phyloP scores from a whole-genome alignment of 2,113 vertebrate species.

The Ginglymostoma cirratum region DNA sequence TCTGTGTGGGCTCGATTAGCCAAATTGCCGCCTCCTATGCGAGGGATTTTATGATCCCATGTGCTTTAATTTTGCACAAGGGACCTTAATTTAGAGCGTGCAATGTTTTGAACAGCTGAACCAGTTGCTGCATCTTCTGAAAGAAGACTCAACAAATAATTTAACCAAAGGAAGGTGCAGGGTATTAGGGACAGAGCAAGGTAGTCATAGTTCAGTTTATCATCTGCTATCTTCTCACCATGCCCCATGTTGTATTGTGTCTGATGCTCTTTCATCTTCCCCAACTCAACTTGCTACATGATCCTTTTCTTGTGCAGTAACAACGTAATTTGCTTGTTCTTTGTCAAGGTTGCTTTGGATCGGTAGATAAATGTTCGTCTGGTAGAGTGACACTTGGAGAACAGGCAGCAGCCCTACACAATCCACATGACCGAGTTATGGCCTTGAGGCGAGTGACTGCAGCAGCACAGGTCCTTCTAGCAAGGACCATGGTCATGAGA shows the following conservation, averaged over 20 bases:
- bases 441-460: slow-evolving; percentile 87
- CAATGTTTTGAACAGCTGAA: background rate
- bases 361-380: slow-evolving; percentile 85
- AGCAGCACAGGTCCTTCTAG: slow-evolving; percentile 87
- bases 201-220: background rate
- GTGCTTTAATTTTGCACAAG: too few species aligned
- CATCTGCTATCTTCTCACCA: background rate
- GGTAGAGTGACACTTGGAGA: slow-evolving; percentile 86
- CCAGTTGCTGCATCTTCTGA: background rate
- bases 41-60: too few species aligned
- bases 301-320: slow-evolving; percentile 24
- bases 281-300: background rate
- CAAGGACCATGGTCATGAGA: slow-evolving; percentile 97
- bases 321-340: slow-evolving; percentile 35
- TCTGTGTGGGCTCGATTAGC: too few species aligned
- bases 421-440: slow-evolving; percentile 84
- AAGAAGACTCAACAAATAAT: background rate
- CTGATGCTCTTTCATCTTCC: background rate
- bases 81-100: background rate
- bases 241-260: background rate
- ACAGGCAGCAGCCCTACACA: slow-evolving; percentile 81
- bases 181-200: background rate
- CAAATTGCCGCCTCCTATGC: too few species aligned
- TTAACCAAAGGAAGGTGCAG: background rate
- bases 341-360: slow-evolving; percentile 78